phyloP scores from a whole-genome alignment of 35 echinoderm and acorn worm species.

The Nesometra sesokonis region DNA sequence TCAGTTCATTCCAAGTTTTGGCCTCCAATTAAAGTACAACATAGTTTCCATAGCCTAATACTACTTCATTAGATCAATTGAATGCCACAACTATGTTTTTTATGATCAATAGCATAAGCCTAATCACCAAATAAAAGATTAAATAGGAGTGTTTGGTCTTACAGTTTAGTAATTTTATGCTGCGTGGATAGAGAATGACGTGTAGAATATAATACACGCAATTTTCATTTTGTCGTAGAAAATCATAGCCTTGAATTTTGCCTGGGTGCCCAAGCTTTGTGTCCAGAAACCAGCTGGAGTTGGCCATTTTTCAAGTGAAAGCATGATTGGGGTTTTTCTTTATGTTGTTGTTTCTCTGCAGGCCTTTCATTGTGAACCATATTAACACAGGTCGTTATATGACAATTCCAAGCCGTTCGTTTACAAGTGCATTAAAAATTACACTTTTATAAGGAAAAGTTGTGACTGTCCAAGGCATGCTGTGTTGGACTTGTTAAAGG shows the following conservation, averaged over 20 bases:
- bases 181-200: too few species aligned
- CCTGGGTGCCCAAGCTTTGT: not conserved
- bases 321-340: not conserved
- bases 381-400: not conserved
- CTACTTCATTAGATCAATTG: too few species aligned
- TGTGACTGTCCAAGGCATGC: not conserved
- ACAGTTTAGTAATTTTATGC: too few species aligned
- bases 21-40: too few species aligned
- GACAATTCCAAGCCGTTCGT: not conserved
- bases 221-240: not conserved
- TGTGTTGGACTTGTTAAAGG: not conserved
- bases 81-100: too few species aligned
- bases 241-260: not conserved
- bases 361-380: not conserved
- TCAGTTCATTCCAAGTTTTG: too few species aligned
- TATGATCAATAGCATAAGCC: too few species aligned
- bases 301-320: not conserved
- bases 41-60: too few species aligned
- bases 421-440: not conserved
- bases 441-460: not conserved
- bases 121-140: too few species aligned
- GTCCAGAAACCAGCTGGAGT: not conserved
- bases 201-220: too few species aligned
- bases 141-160: too few species aligned
- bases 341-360: not conserved